These are phyloP conservation scores for Balaeniceps rex DNA, from an alignment of 2,113 vertebrate genomes.

Conservation along the genomic window DNA sequence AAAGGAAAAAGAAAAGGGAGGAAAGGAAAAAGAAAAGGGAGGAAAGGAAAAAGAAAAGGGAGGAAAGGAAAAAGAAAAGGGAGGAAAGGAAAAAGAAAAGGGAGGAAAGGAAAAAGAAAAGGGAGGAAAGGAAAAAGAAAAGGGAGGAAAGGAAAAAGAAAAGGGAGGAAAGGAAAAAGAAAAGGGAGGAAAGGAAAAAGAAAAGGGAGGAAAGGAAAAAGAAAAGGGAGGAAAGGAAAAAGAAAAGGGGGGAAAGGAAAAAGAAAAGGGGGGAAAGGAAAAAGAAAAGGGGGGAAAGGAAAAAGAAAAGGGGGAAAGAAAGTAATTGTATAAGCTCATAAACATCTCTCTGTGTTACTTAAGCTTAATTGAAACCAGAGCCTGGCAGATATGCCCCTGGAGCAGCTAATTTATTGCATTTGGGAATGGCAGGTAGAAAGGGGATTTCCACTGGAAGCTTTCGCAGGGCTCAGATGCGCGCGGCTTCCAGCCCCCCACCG, in stretches of 20 bases:
- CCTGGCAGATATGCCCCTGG: neutral
- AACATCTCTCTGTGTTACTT: neutral
- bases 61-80: too few species aligned
- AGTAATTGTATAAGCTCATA: neutral
- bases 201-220: neutral
- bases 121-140: neutral
- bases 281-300: neutral
- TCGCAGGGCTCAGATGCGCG: fast-evolving
- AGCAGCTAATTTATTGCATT: neutral
- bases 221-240: too few species aligned
- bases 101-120: fast-evolving
- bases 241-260: too few species aligned
- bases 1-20: too few species aligned
- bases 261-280: too few species aligned
- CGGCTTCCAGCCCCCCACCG: neutral
- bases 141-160: too few species aligned
- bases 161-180: fast-evolving
- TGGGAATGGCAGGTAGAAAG: neutral
- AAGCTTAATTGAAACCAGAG: neutral
- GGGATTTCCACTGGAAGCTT: neutral
- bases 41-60: neutral
- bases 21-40: fast-evolving
- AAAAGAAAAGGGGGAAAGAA: neutral
- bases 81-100: too few species aligned
- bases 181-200: fast-evolving